A percentile compares a stretch with the other conserved stretches of the same genome.
Conservation (phyloP, 2,888 invertebrate genomes). For the Rotaria macrura region DNA sequence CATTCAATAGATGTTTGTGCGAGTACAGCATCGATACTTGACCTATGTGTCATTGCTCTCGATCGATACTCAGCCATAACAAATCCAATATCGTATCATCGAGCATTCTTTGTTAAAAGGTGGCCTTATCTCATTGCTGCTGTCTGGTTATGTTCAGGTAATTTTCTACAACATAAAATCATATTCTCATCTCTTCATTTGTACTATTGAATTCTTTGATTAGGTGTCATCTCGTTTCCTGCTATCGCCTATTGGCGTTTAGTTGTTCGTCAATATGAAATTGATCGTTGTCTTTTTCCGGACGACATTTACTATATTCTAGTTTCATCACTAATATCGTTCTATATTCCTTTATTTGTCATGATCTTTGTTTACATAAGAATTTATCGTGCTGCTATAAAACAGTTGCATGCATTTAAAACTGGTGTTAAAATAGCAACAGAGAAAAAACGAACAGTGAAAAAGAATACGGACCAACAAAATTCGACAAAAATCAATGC, state of each 20-base stretch:
- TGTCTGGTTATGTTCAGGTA: slow-evolving; percentile 82
- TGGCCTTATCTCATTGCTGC: slow-evolving; percentile 77
- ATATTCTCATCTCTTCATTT: background rate
- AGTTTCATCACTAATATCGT: slow-evolving; percentile 92
- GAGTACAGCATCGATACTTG: slow-evolving; percentile 90
- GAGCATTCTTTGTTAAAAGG: slow-evolving; percentile 51
- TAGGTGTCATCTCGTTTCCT: slow-evolving; percentile 79
- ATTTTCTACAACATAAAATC: background rate
- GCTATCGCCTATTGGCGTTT: slow-evolving; percentile 64
- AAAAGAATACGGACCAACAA: background rate
- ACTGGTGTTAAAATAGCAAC: slow-evolving; percentile 26
- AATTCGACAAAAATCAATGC: background rate
- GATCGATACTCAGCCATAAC: slow-evolving; percentile 91
- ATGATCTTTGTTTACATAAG: slow-evolving; percentile 96
- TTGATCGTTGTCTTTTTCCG: slow-evolving; percentile 70
- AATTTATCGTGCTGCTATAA: slow-evolving; percentile 82
- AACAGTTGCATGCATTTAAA: slow-evolving; percentile 59
- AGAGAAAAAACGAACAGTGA: background rate
- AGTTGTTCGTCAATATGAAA: slow-evolving; percentile 48
- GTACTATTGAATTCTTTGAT: background rate
- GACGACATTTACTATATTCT: slow-evolving; percentile 88
- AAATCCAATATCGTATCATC: slow-evolving; percentile 90
- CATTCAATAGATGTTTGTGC: slow-evolving; percentile 88
- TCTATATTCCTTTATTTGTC: slow-evolving; percentile 85
- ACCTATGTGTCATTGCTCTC: slow-evolving; percentile 86